Evolutionary conservation across 2,888 invertebrate genomes (phyloP).

Genomic region (Tribolium freemani): DNA sequence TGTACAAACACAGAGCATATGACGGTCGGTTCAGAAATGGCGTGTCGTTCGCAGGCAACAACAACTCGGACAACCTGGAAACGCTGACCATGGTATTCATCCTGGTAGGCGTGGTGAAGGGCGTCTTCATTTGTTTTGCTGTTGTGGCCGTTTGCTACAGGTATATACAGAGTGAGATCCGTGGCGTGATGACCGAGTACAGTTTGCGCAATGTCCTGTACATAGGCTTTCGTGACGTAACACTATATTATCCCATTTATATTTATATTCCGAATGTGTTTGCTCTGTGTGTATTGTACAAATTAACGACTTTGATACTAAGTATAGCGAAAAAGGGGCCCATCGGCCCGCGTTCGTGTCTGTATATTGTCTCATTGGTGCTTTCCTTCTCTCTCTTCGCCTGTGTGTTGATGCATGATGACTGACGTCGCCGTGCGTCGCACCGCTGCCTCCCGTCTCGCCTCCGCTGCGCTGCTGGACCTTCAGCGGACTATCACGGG

Average conservation of each 20-base stretch:
- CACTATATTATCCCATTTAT: conserved; percentile 41
- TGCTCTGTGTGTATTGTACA: conserved; percentile 62
- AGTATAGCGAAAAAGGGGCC: conserved; percentile 5
- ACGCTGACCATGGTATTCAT: conserved; percentile 92
- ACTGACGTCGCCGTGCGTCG: conserved; percentile 56
- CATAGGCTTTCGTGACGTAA: conserved; percentile 62
- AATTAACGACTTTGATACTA: neutral
- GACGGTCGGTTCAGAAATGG: conserved; percentile 41
- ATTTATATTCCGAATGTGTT: conserved; percentile 46
- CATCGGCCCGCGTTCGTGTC: conserved; percentile 40
- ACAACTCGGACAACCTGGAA: conserved; percentile 87
- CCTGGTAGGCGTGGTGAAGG: conserved; percentile 92
- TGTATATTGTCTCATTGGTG: conserved; percentile 68
- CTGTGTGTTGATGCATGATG: conserved; percentile 74
- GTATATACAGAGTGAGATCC: conserved; percentile 69
- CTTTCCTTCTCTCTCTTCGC: conserved; percentile 72
- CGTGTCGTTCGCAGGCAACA: conserved; percentile 75
- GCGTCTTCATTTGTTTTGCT: conserved; percentile 96
- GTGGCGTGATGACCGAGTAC: conserved; percentile 40
- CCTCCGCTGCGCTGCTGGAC: conserved; percentile 63
- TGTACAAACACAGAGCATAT: conserved; percentile 58
- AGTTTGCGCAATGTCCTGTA: conserved; percentile 63
- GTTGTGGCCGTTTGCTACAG: conserved; percentile 96
- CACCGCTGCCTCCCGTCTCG: conserved; percentile 64
- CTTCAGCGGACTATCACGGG: conserved; percentile 95